Evolutionary conservation across 2,888 invertebrate genomes (phyloP).

Genomic region (Adelognathus sp.): DNA sequence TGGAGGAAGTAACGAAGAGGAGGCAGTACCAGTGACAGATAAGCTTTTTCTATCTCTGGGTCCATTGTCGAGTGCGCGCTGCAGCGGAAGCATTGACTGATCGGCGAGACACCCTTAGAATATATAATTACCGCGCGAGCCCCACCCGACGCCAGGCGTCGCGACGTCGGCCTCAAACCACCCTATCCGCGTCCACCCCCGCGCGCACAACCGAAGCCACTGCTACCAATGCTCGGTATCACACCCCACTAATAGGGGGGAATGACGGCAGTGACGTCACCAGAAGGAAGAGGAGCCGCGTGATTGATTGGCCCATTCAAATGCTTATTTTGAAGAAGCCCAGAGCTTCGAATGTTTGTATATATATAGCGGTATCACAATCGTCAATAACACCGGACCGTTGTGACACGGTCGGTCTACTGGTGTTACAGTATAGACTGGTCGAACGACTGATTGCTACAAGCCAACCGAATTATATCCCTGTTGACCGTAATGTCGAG

Average conservation of each 20-base stretch:
- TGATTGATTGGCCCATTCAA: slow-evolving; percentile 80
- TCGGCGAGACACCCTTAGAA: slow-evolving; percentile 80
- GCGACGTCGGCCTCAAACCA: slow-evolving; percentile 36
- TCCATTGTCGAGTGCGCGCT: slow-evolving; percentile 76
- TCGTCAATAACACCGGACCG: slow-evolving; percentile 27
- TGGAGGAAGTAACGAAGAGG: slow-evolving; percentile 72
- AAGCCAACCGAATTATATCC: slow-evolving; percentile 35
- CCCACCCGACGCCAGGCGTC: slow-evolving; percentile 39
- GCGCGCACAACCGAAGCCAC: slow-evolving; percentile 28
- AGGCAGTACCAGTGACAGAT: slow-evolving; percentile 76
- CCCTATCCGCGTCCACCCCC: slow-evolving; percentile 56
- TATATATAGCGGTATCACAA: slow-evolving; percentile 20
- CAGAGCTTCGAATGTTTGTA: slow-evolving; percentile 57
- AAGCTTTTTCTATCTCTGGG: slow-evolving; percentile 79
- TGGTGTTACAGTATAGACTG: slow-evolving; percentile 3
- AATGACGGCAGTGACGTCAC: slow-evolving; percentile 78
- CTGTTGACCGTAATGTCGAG: slow-evolving; percentile 26
- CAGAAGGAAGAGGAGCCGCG: slow-evolving; percentile 68
- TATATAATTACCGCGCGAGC: slow-evolving; percentile 78
- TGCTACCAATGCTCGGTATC: slow-evolving; percentile 63
- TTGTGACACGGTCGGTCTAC: slow-evolving; percentile 3
- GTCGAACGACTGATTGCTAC: slow-evolving; percentile 47
- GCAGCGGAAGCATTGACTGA: slow-evolving; percentile 81
- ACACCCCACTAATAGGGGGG: slow-evolving; percentile 77
- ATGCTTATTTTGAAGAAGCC: slow-evolving; percentile 76